Base-by-base conservation (phyloP, 1,140 invertebrate species). In the Oppia nitens region DNA sequence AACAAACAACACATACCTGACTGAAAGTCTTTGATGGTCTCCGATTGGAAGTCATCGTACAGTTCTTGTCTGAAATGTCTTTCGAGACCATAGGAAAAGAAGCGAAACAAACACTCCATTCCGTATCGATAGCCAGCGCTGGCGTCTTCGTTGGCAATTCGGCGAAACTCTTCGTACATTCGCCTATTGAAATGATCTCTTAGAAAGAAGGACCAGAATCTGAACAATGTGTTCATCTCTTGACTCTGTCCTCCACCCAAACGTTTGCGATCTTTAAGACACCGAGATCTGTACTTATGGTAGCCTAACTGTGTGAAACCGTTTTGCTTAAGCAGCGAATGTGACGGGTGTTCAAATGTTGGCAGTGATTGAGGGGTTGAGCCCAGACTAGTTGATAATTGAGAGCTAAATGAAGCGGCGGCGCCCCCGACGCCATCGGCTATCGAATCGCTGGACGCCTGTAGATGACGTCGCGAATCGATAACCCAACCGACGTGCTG, bases 181-280 rank as follows among this genome's bases (percentile, higher is more conserved):
- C 85, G 93, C 65, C 85, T 81, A 75, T 98, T 98, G 74, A 96
- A 99, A 72, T 98, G 93, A 70, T 98, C 92, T 55, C 94, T 76
- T 48, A 99, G 77, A 76, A 98, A 99, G 79, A 98, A 97, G 24
- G 94, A 98, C 95, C 95, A 99, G 76, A 99, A 99, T 60, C 95
- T 78, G 75, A 92, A 96, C 1, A 96, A 76, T 0, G 92, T 96
- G 71, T 96, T 95, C 92, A 96, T 96, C 72, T 95, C 91, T 68
- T 87, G 86, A 14, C 88, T 91, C 65, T 88, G 84, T 0, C 94
- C 94, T 67, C 84, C 83, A 54, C 53, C 51, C 6, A 62, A 25
- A 47, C 48, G 40, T 55, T 32, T 61, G 11, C 47, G n/a, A 28
- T 60, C 87, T 82, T 94, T 95, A 2, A 96, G 74, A 73, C 91